Evolutionary conservation across 1,140 invertebrate species (phyloP).

Genomic region (Teleogryllus occipitalis): DNA sequence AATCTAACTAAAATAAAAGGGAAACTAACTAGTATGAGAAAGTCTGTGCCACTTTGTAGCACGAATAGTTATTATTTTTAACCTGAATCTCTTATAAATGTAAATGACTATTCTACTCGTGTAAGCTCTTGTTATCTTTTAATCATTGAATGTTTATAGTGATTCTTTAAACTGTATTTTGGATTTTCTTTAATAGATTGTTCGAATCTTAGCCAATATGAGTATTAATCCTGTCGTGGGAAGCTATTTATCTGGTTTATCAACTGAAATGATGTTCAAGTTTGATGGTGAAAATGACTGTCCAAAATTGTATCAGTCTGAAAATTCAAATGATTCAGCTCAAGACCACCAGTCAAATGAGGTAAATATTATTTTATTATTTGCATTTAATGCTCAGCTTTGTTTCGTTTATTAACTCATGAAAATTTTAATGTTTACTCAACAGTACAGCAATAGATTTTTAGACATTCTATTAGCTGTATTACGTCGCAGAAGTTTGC

Average conservation of each 20-base stretch:
- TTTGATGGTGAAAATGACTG: conserved; percentile 1
- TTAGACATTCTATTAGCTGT: conserved; percentile 44
- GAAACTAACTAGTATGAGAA: too few relatives aligned
- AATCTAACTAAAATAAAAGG: too few relatives aligned
- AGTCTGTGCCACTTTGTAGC: too few relatives aligned
- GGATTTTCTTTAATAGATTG: conserved; percentile 38
- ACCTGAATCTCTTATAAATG: too few relatives aligned
- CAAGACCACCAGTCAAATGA: neutral
- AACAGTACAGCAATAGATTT: conserved; percentile 23
- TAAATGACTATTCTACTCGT: too few relatives aligned
- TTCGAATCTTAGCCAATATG: conserved; percentile 64
- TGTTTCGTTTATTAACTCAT: neutral
- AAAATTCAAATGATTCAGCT: too few relatives aligned
- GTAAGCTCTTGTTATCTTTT: too few relatives aligned
- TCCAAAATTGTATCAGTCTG: neutral
- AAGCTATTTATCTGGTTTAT: conserved; percentile 39
- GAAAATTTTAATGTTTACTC: neutral
- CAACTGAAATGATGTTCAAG: neutral
- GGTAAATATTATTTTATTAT: conserved; percentile 2
- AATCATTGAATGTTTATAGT: too few relatives aligned
- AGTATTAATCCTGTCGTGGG: conserved; percentile 61
- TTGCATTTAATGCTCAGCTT: neutral
- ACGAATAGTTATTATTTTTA: too few relatives aligned
- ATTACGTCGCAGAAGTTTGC: conserved; percentile 42
- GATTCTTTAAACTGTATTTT: neutral